Conservation (phyloP, 2,797 vertebrate genomes). For the Enteromius anoplus region DNA sequence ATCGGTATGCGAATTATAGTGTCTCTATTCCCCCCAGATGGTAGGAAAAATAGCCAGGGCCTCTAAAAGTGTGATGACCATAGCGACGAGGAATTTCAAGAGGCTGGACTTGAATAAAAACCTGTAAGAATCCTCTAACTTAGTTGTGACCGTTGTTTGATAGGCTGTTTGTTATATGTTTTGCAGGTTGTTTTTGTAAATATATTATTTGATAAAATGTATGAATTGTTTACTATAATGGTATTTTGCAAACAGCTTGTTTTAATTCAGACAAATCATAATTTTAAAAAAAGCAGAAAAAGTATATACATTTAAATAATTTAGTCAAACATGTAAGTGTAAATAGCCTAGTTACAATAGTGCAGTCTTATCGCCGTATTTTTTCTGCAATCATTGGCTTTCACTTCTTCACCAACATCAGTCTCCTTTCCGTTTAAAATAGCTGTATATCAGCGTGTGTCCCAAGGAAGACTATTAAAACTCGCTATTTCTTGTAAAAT, state of each 20-base stretch:
- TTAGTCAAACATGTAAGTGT: background rate
- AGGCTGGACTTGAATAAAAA: background rate
- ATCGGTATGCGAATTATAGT: background rate
- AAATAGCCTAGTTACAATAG: background rate
- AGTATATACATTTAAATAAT: no score
- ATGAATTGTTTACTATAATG: no score
- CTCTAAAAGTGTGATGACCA: background rate
- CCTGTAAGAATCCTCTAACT: background rate
- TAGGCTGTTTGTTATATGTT: background rate
- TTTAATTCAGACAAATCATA: no score
- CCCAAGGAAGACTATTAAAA: background rate
- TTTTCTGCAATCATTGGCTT: background rate
- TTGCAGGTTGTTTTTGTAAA: background rate
- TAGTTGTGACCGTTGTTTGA: background rate
- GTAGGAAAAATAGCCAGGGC: background rate
- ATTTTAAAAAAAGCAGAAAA: no score
- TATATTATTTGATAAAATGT: background rate
- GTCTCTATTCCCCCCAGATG: background rate
- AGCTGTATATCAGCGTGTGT: background rate
- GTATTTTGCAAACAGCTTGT: background rate
- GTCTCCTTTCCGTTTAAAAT: background rate
- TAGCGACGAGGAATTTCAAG: background rate
- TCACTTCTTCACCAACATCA: background rate
- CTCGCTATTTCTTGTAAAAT: background rate
- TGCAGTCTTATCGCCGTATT: background rate